Evolutionary conservation across 2,113 vertebrate genomes (phyloP), one percentile per base, ranked within the genome.

Genomic region (Podarcis raffonei): DNA sequence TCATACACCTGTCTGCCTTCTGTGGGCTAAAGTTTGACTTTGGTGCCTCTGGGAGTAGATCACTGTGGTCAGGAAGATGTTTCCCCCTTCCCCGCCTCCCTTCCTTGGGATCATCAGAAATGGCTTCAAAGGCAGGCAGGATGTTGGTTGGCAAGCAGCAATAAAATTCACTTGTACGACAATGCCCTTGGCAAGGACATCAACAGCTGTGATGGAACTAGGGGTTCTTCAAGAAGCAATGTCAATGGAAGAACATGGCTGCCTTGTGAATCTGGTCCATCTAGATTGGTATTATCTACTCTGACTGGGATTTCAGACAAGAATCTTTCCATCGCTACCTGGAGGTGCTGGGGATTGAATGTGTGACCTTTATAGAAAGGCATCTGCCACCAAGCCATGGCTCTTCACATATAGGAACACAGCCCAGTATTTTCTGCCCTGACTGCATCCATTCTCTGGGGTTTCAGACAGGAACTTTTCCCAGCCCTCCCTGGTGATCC

Each of bases 151-250:
- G 62, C 12, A 68, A 68, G 62, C 6, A 39, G 23, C 79, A 81
- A 39, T 27, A 82, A 27, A 66, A 39, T 37, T 15, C 57, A 15
- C 9, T 66, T 66, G 35, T 66, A 66, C 12, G 35, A 4, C 79
- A 35, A 80, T 48, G 91, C 72, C n/a, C 65, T 22, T 18, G 7
- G 23, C 90, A 89, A 87, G 87, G 85, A 92, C 66, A 82, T 88
- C 86, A 25, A 35, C 85, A 87, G 25, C n/a, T 92, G 92, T 90
- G 90, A 90, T 20, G 27, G 35, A 30, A n/a, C 42, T 27, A 4
- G 13, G 30, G n/a, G 4, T n/a, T 66, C 35, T 76, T 76, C 25
- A 77, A 75, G 57, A n/a, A 74, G 32, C 48, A 77, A 4, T 37
- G 32, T 32, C 23, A 35, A 82, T 92, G 91, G 0, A 8, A 59